Base-by-base conservation (phyloP, 2,113 vertebrate species). In the Cryptoleucopteryx plumbea region DNA sequence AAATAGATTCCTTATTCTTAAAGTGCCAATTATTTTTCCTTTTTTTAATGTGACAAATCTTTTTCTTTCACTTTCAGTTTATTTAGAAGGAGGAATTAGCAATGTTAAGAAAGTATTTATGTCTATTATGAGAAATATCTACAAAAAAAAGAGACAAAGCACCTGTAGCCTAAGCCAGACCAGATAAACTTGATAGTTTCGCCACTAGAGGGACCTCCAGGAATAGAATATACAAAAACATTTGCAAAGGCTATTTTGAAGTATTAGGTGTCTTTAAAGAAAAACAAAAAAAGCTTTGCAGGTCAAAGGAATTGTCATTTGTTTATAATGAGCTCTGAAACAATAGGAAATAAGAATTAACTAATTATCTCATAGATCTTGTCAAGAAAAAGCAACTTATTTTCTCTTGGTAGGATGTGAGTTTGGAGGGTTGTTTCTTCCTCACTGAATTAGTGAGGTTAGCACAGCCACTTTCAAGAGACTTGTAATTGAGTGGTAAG, bases 171-270 rank as follows among this genome's bases (percentile, higher is more conserved):
- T 36, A 38, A 94, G 18, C 10, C 22, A 50, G 31, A 36, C 10
- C 40, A 32, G 22, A 8, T 26, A 85, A 77, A 73, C 32, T 48
- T 38, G 74, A 36, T 25, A 31, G 16, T 87, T 62, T 6, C 83
- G 87, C 97, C 97, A 91, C 97, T 97, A 98, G 97, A 93, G 95
- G 97, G 97, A 97, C 92, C 94, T 82, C 94, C 87, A 96, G 67
- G 96, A 97, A 95, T 3, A 94, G 81, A 82, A 45, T 89, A 90
- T 29, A n/a, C 7, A 36, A 53, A 82, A 70, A 16, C 20, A 4
- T 36, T 29, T 19, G 84, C 48, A 71, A 71, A 73, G 16, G 13
- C 26, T 56, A 16, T 61, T 80, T 91, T 56, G 4, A 34, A 34
- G 22, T 25, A n/a, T 48, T 38, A 6, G 5, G 3, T 7, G 17